Conservation (phyloP, 2,888 invertebrate species). For the Desoria tigrina region DNA sequence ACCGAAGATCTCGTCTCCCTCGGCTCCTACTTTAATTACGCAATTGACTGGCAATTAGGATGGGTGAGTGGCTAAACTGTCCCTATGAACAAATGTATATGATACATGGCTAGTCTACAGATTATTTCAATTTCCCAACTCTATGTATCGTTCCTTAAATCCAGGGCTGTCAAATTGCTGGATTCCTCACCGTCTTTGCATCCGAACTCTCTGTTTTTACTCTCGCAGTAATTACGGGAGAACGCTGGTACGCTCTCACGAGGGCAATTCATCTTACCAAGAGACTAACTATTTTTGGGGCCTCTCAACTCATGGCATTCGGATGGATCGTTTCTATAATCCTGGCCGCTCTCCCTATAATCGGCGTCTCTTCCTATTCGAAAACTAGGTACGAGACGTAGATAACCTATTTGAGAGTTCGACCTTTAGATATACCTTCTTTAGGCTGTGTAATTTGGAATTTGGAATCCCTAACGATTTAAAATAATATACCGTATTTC, state of each 20-base stretch:
- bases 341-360: slow-evolving; percentile 76
- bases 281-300: slow-evolving; percentile 71
- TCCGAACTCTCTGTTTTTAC: slow-evolving; percentile 86
- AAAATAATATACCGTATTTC: too few species aligned
- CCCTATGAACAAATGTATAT: too few species aligned
- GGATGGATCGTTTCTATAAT: slow-evolving; percentile 78
- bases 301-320: slow-evolving; percentile 72
- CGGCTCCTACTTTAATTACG: slow-evolving; percentile 85
- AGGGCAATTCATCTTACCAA: slow-evolving; percentile 80
- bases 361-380: slow-evolving; percentile 83
- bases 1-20: slow-evolving; percentile 80
- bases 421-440: slow-evolving; percentile 3
- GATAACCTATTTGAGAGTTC: slow-evolving; percentile 1
- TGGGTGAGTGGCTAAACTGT: neutral
- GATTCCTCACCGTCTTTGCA: slow-evolving; percentile 83
- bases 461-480: neutral
- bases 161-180: slow-evolving; percentile 85
- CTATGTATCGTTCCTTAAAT: too few species aligned
- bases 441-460: neutral
- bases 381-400: slow-evolving; percentile 72
- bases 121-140: too few species aligned
- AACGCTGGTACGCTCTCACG: slow-evolving; percentile 83
- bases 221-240: slow-evolving; percentile 79
- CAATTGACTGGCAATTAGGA: slow-evolving; percentile 85
- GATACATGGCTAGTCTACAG: too few species aligned